These are phyloP conservation scores for Darevskia mixta DNA, from an alignment of 2,797 vertebrate genomes.

Conservation along the genomic window DNA sequence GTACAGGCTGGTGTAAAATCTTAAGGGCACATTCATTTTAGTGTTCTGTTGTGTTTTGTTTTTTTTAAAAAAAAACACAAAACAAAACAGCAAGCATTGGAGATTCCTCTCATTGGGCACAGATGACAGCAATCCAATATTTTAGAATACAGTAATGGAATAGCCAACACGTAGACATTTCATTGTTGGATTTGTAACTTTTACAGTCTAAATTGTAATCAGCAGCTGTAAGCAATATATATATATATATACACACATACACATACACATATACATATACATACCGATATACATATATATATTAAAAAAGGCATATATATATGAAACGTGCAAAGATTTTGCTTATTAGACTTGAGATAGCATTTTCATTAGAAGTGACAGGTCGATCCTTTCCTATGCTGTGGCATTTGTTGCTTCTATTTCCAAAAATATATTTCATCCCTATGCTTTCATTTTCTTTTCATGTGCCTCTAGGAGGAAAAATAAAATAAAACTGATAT, in stretches of 20 bases:
- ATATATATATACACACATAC: too few species aligned
- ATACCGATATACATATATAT: too few species aligned
- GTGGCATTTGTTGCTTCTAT: slow-evolving; percentile 35
- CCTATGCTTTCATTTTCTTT: slow-evolving; percentile 49
- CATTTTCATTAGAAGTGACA: slow-evolving; percentile 31
- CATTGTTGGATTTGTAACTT: not conserved
- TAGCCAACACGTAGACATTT: slow-evolving; percentile 15
- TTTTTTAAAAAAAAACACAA: not conserved
- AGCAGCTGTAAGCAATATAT: not conserved
- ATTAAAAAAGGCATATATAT: too few species aligned
- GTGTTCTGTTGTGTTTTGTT: slow-evolving; percentile 9
- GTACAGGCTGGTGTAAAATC: not conserved
- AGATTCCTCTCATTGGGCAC: not conserved
- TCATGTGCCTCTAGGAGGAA: slow-evolving; percentile 61
- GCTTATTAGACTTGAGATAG: slow-evolving; percentile 37
- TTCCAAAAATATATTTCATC: slow-evolving; percentile 33
- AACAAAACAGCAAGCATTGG: not conserved
- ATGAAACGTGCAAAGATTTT: slow-evolving; percentile 25
- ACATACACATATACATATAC: too few species aligned
- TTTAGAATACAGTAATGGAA: not conserved
- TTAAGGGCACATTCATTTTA: not conserved
- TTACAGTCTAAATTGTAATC: not conserved
- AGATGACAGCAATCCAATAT: not conserved
- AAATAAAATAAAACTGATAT: not conserved
- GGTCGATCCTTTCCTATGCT: slow-evolving; percentile 35